phyloP scores from a whole-genome alignment of 2,888 invertebrate genomes.

The Hydraecia micacea region DNA sequence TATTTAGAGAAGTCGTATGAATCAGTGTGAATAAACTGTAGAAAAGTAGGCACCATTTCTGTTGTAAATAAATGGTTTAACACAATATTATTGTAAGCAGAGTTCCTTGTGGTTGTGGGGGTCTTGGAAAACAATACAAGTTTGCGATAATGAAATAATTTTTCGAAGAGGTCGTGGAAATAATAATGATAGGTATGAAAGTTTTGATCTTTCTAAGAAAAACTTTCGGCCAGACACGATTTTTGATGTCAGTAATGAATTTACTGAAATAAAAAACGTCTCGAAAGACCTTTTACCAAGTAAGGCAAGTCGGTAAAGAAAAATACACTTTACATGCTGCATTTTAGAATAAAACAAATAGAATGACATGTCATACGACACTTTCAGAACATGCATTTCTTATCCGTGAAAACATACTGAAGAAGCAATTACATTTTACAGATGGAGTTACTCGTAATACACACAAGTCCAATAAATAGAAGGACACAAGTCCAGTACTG shows the following conservation, averaged over 20 bases:
- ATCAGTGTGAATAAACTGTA: neutral
- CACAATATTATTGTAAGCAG: neutral
- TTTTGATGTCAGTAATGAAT: neutral
- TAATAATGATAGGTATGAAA: neutral
- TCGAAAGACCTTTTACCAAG: neutral
- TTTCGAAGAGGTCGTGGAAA: neutral
- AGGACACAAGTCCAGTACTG: slow-evolving; percentile 13
- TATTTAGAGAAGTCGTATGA: neutral
- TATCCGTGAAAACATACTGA: slow-evolving; percentile 3
- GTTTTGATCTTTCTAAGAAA: neutral
- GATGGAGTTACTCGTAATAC: neutral
- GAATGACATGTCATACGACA: neutral
- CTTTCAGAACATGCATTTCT: neutral
- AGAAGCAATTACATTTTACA: slow-evolving; percentile 17
- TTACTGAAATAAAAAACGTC: neutral
- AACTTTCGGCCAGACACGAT: neutral
- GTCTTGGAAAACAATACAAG: neutral
- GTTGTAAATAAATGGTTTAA: neutral
- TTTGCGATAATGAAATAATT: neutral
- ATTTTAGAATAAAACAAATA: neutral
- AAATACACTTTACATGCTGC: neutral
- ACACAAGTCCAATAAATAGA: neutral
- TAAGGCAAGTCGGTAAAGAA: neutral
- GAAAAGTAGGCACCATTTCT: neutral
- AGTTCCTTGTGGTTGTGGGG: neutral